Conservation (phyloP, 2,888 invertebrate genomes). For the Trissolcus japonicus region DNA sequence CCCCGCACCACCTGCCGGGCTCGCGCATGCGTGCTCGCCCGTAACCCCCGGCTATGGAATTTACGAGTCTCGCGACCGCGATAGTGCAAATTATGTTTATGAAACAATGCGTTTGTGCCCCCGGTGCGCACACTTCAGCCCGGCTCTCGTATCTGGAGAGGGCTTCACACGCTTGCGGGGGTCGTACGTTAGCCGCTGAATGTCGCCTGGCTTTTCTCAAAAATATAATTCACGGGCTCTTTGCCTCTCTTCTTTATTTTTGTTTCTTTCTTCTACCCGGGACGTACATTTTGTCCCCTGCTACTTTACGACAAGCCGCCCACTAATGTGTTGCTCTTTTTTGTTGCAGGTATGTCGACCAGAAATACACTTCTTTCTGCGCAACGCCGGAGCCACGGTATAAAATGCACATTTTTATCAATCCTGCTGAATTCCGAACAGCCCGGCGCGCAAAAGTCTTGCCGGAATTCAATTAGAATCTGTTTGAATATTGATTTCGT, state of each 20-base stretch:
- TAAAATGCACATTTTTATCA: constrained; percentile 10
- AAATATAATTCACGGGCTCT: constrained; percentile 47
- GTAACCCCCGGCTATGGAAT: constrained; percentile 55
- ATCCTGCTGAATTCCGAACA: constrained; percentile 22
- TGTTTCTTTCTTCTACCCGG: constrained; percentile 5
- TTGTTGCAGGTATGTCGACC: constrained; percentile 45
- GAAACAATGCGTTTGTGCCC: constrained; percentile 63
- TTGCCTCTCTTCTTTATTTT: constrained; percentile 5
- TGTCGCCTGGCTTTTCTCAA: constrained; percentile 46
- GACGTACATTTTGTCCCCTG: constrained; percentile 13
- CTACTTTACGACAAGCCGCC: constrained; percentile 28
- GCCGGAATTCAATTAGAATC: no score
- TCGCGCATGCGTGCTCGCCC: constrained; percentile 15
- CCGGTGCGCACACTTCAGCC: constrained; percentile 23
- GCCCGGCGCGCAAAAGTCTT: background rate
- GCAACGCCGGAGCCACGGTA: background rate
- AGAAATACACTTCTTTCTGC: constrained; percentile 12
- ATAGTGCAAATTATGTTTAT: constrained; percentile 70
- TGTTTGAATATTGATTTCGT: no score
- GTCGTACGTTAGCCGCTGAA: constrained; percentile 44
- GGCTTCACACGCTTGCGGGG: constrained; percentile 36
- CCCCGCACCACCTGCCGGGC: constrained; percentile 24
- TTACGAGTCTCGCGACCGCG: constrained; percentile 63
- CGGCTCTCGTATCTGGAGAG: constrained; percentile 33
- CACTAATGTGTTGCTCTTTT: constrained; percentile 38